phyloP scores from a whole-genome alignment of 2,888 invertebrate species.

The Apamea epomidion region DNA sequence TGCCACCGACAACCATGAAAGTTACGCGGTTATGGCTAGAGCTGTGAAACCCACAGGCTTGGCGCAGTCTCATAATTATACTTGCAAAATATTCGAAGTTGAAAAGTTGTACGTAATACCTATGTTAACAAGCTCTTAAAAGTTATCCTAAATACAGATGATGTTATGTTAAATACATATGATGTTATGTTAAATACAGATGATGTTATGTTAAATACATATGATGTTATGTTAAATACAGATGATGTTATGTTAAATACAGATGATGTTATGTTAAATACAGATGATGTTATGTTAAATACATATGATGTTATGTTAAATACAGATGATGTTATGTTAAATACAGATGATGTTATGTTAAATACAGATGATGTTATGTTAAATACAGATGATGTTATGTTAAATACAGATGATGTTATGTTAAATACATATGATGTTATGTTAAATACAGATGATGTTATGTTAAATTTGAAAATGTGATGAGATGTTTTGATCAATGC shows the following conservation, averaged over 20 bases:
- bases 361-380: background rate
- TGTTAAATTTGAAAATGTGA: background rate
- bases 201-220: too few relatives aligned
- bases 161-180: background rate
- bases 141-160: background rate
- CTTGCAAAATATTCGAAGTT: background rate
- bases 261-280: background rate
- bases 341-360: background rate
- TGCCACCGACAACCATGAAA: conserved; percentile 24
- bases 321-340: background rate
- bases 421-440: too few relatives aligned
- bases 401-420: background rate
- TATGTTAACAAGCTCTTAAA: background rate
- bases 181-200: background rate
- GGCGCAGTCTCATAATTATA: background rate
- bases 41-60: conserved; percentile 5
- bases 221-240: background rate
- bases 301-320: background rate
- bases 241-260: background rate
- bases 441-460: background rate
- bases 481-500: background rate
- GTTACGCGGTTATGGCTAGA: conserved; percentile 8
- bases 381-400: background rate
- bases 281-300: background rate
- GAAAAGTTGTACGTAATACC: background rate